phyloP scores from a whole-genome alignment of 2,888 invertebrate species.

The Pterostichus madidus region DNA sequence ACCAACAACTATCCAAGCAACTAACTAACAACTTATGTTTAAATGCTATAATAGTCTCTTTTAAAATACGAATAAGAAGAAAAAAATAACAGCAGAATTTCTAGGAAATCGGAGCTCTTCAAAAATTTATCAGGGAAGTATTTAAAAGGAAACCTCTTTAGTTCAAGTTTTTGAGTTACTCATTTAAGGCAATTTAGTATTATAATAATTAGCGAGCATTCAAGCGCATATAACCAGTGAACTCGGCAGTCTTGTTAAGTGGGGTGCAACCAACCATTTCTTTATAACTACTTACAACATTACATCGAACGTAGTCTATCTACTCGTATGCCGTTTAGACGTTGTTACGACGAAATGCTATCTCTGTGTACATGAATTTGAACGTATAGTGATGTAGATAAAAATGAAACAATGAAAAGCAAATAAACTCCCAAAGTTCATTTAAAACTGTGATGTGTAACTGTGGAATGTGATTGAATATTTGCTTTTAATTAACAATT shows the following conservation, averaged over 20 bases:
- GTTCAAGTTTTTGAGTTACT: not conserved
- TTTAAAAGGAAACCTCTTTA: not conserved
- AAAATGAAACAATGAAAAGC: constrained; percentile 5
- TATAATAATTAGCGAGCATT: constrained; percentile 3
- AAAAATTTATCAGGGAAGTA: not conserved
- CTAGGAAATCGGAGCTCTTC: no score
- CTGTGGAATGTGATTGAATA: not conserved
- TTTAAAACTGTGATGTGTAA: not conserved
- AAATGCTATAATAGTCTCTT: no score
- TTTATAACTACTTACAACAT: constrained; percentile 8
- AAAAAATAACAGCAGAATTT: no score
- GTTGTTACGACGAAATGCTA: not conserved
- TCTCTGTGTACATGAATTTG: not conserved
- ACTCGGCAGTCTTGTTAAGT: not conserved
- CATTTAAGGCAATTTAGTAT: constrained; percentile 5
- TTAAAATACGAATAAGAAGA: no score
- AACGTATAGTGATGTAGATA: not conserved
- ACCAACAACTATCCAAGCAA: no score
- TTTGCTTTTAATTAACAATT: constrained; percentile 30
- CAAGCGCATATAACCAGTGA: constrained; percentile 1
- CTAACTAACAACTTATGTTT: no score
- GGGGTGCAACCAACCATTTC: constrained; percentile 5
- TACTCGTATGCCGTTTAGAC: no score
- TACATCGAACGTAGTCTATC: not conserved
- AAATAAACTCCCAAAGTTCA: not conserved